These are phyloP conservation scores for Sphyrna mokarran DNA, from an alignment of 2,113 vertebrate genomes.

Conservation along the genomic window DNA sequence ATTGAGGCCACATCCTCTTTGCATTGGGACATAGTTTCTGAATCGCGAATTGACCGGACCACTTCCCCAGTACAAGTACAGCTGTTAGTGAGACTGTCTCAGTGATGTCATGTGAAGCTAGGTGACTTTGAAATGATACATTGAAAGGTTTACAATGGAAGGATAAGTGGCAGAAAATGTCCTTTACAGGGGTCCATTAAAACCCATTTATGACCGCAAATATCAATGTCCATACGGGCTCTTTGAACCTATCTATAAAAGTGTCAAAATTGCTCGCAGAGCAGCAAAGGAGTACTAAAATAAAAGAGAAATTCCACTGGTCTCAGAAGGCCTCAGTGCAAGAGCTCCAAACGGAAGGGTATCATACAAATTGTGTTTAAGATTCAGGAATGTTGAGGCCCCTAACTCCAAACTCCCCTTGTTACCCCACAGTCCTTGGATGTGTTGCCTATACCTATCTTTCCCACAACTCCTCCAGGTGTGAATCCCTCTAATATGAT, in stretches of 20 bases:
- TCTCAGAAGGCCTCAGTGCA: neutral
- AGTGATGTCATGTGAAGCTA: neutral
- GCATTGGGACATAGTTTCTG: neutral
- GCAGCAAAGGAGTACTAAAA: neutral
- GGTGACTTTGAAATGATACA: slow-evolving; percentile 17
- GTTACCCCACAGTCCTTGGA: neutral
- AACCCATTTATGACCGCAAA: neutral
- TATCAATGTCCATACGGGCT: neutral
- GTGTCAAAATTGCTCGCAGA: neutral
- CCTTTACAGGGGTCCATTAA: neutral
- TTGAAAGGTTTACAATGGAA: neutral
- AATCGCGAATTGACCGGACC: neutral
- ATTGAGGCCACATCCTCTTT: neutral
- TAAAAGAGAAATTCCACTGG: neutral
- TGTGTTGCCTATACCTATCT: neutral
- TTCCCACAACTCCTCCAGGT: neutral
- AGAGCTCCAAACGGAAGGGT: neutral
- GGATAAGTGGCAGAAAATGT: neutral
- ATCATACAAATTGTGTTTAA: neutral
- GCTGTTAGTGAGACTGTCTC: neutral
- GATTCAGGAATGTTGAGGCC: neutral
- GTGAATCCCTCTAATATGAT: neutral
- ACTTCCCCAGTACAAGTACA: neutral
- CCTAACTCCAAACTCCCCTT: neutral
- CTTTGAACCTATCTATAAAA: neutral